Evolutionary conservation across 2,888 invertebrate species (phyloP), one percentile per base, ranked within the genome.

Genomic region (Macaria liturata): DNA sequence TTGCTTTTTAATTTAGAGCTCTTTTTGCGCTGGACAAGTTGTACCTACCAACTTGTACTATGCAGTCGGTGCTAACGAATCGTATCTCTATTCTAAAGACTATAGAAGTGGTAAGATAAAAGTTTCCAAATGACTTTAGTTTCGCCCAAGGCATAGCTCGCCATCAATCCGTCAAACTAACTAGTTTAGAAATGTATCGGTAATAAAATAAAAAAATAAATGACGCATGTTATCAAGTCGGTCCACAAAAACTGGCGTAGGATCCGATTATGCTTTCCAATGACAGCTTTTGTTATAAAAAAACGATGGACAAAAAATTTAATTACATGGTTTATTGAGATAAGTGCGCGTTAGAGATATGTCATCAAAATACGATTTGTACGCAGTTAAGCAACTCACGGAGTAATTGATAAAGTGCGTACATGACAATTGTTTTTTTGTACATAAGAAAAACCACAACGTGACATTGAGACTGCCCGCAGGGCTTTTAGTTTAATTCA

Each of bases 141-240:
- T 70, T 72, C 62, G 74, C 74, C 70, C 54, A 63, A 66, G 75
- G 75, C 72, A 62, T 66, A 63, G 49, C 54, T 71, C 66, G 67
- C 67, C 69, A 71, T 54, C 70, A 74, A 80, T 80, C 76, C 70
- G 78, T 81, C 80, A 81, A 74, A 74, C 57, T 58, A 56, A 71
- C 71, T 66, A 70, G 69, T 71, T 71, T 64, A 70, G 70, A 69
- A 62, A 61, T 64, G 57, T 65, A 61, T 51, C 59, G 40, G 49
- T 39, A 37, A 40, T 58, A 9, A 49, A 51, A 64, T 49, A 65
- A 64, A 63, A 65, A 66, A 54, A 46, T 44, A 52, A 55, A 57
- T 57, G 59, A 53, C 61, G 56, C 53, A 55, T 60, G 50, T 49
- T 51, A 59, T 52, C 59, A 59, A 59, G 48, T 54, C 40, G 44